phyloP scores from a whole-genome alignment of 2,888 invertebrate genomes.

The Allacma fusca region DNA sequence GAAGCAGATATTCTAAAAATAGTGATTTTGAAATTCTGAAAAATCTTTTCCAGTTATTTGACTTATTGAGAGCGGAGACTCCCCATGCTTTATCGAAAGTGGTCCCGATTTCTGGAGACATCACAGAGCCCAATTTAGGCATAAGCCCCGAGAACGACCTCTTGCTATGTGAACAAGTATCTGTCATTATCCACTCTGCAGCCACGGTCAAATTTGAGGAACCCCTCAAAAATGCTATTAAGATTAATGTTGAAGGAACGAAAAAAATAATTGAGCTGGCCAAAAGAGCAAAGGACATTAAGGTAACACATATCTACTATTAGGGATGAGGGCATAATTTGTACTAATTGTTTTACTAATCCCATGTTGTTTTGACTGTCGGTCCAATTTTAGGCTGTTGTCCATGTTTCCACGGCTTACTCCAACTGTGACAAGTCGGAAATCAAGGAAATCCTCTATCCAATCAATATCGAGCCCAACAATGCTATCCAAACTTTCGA shows the following conservation, averaged over 20 bases:
- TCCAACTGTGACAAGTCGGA: slow-evolving; percentile 33
- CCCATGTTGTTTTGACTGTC: not conserved
- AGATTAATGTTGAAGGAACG: slow-evolving; percentile 39
- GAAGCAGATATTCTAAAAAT: too few species aligned
- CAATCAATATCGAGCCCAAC: slow-evolving; percentile 33
- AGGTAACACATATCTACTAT: too few species aligned
- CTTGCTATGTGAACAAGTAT: slow-evolving; percentile 27
- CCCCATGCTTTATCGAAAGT: slow-evolving; percentile 1
- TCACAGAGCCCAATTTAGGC: slow-evolving; percentile 27
- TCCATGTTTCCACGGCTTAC: slow-evolving; percentile 44
- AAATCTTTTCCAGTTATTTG: slow-evolving; percentile 16
- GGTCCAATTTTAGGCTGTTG: slow-evolving; percentile 26
- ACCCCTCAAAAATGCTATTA: slow-evolving; percentile 23
- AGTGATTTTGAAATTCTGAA: not conserved
- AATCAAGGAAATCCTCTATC: slow-evolving; percentile 34
- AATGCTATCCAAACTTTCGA: slow-evolving; percentile 35
- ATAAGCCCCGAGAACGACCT: slow-evolving; percentile 2
- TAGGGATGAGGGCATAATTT: too few species aligned
- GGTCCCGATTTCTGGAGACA: slow-evolving; percentile 30
- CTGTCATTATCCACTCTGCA: slow-evolving; percentile 41
- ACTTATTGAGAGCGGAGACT: not conserved
- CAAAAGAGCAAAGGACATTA: slow-evolving; percentile 16
- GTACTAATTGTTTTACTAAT: not conserved
- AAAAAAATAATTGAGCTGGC: slow-evolving; percentile 36
- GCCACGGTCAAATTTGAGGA: slow-evolving; percentile 44